Conservation (phyloP, 1,140 invertebrate species). For the Ectropis grisescens region DNA sequence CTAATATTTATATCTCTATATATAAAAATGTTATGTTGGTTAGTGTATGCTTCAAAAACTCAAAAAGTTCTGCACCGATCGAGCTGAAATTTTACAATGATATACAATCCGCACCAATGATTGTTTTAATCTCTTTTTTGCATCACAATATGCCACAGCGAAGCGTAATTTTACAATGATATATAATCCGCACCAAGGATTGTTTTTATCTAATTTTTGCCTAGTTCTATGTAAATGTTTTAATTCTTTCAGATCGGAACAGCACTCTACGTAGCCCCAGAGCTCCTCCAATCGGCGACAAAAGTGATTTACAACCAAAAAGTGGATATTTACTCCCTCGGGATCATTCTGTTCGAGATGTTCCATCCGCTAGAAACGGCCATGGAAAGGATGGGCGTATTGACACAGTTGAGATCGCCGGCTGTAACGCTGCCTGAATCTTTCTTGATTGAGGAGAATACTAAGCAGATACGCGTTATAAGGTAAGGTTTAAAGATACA, state of each 20-base stretch:
- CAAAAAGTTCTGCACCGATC: too few species aligned
- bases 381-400: conserved; percentile 89
- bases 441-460: conserved; percentile 41
- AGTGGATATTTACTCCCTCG: conserved; percentile 92
- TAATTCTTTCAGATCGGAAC: conserved; percentile 82
- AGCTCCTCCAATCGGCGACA: conserved; percentile 76
- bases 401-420: conserved; percentile 35
- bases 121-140: too few species aligned
- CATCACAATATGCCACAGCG: too few species aligned
- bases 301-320: conserved; percentile 91
- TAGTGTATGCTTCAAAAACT: too few species aligned
- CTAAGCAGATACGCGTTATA: conserved; percentile 61
- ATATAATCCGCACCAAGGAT: too few species aligned
- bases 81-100: too few species aligned
- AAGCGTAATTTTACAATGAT: too few species aligned
- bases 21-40: too few species aligned
- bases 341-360: conserved; percentile 97
- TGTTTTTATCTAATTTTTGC: too few species aligned
- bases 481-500: too few species aligned
- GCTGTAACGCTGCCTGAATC: conserved; percentile 49
- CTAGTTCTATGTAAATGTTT: conserved; percentile 3
- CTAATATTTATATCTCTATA: too few species aligned
- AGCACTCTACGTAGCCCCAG: conserved; percentile 93
- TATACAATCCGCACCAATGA: too few species aligned
- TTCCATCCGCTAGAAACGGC: conserved; percentile 85